Base-by-base conservation (phyloP, 2,797 vertebrate species). In the Microctenopoma lineatum region DNA sequence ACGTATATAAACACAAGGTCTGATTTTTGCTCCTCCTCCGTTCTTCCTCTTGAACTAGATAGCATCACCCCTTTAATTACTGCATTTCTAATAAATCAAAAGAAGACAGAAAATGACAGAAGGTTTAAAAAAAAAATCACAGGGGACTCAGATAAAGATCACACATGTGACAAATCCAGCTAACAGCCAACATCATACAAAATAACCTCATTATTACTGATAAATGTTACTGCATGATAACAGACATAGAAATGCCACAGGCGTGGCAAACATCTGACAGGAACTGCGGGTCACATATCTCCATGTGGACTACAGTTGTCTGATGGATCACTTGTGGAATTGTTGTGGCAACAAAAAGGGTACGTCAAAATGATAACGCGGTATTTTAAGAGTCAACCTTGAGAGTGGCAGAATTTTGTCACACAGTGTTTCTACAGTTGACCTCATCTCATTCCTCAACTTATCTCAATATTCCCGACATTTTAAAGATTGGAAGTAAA, bases 261-360 rank as follows among this genome's bases (percentile, higher is more conserved):
- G 4, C 21, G 16, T 57, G 55, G 29, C 70, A 84, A 73, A 74
- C 68, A 51, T 71, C 55, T 59, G 64, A 66, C 53, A 47, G 62
- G 58, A 66, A 8, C 45, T 47, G 29, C 39, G 66, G 63, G 29
- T 71, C 66, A 64, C 34, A 25, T 47, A 21, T 61, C 53, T 71
- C 51, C 25, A 4, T 34, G 29, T 46, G 26, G 45, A 61, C 48
- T 59, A 56, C 62, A 74, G 73, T 56, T 59, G 70, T 83, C 64
- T 82, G 72, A 65, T 78, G 68, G 64, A 84, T 66, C 48, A 64
- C 66, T 64, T 41, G 62, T 52, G 62, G 66, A 57, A 29, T 45
- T 84, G 75, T 84, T 87, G 73, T 84, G 71, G 75, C 77, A 87
- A 89, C 83, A 79, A 42, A 75, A 56, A 59, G 29, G 52, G 64